A percentile compares a stretch with the other conserved stretches of the same genome.
Evolutionary conservation across 1,140 invertebrate species (phyloP).

Genomic region (Nasonia vitripennis): DNA sequence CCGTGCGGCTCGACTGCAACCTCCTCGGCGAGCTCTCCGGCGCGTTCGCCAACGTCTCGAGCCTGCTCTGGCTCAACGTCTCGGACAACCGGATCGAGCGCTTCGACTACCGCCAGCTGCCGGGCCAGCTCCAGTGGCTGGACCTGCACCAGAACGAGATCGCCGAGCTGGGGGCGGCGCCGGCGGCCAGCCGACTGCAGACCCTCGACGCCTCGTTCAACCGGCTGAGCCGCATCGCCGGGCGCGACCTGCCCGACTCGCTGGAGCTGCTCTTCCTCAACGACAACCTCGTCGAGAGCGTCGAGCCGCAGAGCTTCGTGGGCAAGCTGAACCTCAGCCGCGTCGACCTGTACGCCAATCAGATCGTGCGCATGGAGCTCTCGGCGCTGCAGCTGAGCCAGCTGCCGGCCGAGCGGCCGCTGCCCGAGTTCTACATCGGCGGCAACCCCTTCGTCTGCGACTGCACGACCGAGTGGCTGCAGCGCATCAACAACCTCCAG

Average conservation of each 20-base stretch:
- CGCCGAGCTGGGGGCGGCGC: conserved; percentile 79
- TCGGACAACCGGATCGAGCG: conserved; percentile 88
- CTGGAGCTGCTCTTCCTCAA: conserved; percentile 88
- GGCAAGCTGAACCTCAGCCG: conserved; percentile 86
- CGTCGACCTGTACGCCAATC: conserved; percentile 90
- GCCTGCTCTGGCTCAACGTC: conserved; percentile 88
- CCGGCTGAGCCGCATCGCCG: conserved; percentile 81
- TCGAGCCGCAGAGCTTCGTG: conserved; percentile 87
- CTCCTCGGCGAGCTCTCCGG: conserved; percentile 83
- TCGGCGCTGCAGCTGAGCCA: conserved; percentile 84
- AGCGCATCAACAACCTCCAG: conserved; percentile 84
- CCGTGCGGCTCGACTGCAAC: conserved; percentile 87
- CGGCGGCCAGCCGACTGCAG: conserved; percentile 76
- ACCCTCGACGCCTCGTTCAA: conserved; percentile 89
- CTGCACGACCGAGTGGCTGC: conserved; percentile 91
- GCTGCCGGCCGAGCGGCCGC: conserved; percentile 77
- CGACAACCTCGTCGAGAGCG: conserved; percentile 85
- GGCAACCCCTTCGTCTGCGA: conserved; percentile 93
- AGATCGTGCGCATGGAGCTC: conserved; percentile 86
- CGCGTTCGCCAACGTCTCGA: conserved; percentile 84
- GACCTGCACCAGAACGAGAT: conserved; percentile 89
- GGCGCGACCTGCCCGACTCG: conserved; percentile 84
- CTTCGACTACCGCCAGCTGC: conserved; percentile 89
- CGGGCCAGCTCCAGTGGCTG: conserved; percentile 85
- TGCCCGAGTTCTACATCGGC: conserved; percentile 90